A percentile compares a stretch with the other conserved stretches of the same genome.
phyloP scores from a whole-genome alignment of 2,113 vertebrate species.

The Holacanthus passer region DNA sequence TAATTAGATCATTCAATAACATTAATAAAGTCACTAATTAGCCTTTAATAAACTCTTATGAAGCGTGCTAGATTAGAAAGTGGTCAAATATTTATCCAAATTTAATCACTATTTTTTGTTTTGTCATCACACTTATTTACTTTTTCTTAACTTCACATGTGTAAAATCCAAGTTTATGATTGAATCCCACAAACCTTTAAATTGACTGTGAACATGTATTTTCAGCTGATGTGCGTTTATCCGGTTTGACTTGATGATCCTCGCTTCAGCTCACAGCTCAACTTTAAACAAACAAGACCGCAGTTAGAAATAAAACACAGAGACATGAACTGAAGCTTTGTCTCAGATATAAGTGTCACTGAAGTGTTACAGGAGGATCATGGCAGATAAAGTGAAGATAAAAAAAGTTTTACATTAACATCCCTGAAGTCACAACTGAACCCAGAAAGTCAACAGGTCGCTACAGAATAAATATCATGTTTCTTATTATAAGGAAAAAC shows the following conservation, averaged over 20 bases:
- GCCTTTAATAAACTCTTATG: neutral
- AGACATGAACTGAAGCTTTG: neutral
- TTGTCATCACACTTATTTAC: neutral
- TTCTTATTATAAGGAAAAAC: neutral
- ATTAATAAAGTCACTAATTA: neutral
- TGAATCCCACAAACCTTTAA: neutral
- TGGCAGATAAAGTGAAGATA: neutral
- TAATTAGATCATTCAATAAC: neutral
- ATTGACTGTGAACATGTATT: neutral
- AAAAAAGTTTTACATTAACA: neutral
- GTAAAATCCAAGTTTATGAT: neutral
- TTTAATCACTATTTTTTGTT: neutral
- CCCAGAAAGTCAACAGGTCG: neutral
- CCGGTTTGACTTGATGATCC: constrained; percentile 3
- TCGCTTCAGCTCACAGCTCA: neutral
- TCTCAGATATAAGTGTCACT: neutral
- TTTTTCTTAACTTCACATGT: neutral
- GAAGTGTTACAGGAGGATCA: neutral
- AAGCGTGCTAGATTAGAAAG: neutral
- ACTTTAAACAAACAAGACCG: neutral
- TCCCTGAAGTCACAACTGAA: constrained; percentile 14
- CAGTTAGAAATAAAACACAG: neutral
- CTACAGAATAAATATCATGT: no score
- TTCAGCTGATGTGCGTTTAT: constrained; percentile 28
- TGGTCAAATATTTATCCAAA: neutral